These are phyloP conservation scores for Tribolium freemani DNA, from an alignment of 2,888 invertebrate genomes.

Conservation along the genomic window DNA sequence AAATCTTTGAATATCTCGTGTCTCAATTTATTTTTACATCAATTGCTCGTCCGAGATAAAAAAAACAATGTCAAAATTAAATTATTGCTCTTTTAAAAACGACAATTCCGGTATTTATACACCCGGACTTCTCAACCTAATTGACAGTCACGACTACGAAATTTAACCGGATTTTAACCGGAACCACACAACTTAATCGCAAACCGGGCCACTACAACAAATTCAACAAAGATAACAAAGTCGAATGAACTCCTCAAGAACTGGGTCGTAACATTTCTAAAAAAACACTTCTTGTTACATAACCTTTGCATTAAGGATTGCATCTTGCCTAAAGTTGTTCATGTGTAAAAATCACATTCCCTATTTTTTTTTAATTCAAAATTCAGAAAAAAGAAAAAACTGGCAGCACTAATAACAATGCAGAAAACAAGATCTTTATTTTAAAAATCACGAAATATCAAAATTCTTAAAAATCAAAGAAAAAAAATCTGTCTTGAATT, in stretches of 20 bases:
- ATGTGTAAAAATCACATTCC: too few relatives aligned
- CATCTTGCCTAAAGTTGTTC: too few relatives aligned
- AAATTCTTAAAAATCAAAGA: too few relatives aligned
- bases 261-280: too few relatives aligned
- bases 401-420: too few relatives aligned
- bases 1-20: not conserved
- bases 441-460: too few relatives aligned
- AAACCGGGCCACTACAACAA: not conserved
- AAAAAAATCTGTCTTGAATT: too few relatives aligned
- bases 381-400: too few relatives aligned
- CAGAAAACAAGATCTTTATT: too few relatives aligned
- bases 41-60: not conserved
- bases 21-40: not conserved
- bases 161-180: not conserved
- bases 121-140: not conserved
- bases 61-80: not conserved
- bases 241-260: conserved; percentile 7
- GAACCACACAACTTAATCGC: not conserved
- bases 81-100: not conserved
- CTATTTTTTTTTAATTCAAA: too few relatives aligned
- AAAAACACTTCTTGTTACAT: too few relatives aligned
- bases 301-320: too few relatives aligned
- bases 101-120: not conserved
- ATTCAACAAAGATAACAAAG: conserved; percentile 15
- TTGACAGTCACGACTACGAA: not conserved